Evolutionary conservation across 1,140 invertebrate species (phyloP), one percentile per base, ranked within the genome.

Genomic region (Trichonephila clavipes): DNA sequence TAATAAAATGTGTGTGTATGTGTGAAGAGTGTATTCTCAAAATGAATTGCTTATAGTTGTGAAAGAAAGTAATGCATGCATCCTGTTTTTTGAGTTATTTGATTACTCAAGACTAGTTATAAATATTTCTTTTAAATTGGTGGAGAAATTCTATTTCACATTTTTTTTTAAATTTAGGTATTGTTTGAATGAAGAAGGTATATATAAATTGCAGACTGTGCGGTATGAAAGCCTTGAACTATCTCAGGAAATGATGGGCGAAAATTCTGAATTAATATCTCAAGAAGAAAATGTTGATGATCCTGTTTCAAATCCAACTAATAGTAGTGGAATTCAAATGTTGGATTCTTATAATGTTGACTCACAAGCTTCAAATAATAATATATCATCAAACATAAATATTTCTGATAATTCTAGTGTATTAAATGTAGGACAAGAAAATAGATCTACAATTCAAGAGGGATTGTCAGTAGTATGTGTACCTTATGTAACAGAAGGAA

Each of bases 161-260:
- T 77, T 16, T 88, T 66, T 90, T 66, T 24, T 62, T 14, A 40
- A 2, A 28, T 82, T 44, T 58, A 94, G 94, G 69, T 94, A 94
- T 69, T 28, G 62, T 69, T 40, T 72, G 19, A 40, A 97, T 95
- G 97, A 97, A 94, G 97, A 98, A 95, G 98, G 98, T 3, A 97
- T 97, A 95, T 98, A 97, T 95, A 96, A 97, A 90, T 95, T 98
- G 7, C 97, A 98, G 95, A 97, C 97, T 61, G 97, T 97, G 10
- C 96, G 98, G 87, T 97, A 97, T 94, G 98, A 98, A 96, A 97
- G 97, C 92, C 95, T 98, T n/a, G 97, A 98, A 95, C 97, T 97
- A 0, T 97, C 96, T 0, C 97, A 97, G 96, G 97, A 97, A 96
- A 96, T 97, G 44, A 96, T 97, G 19, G 95, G 94, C 66, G 92